Evolutionary conservation across 2,113 vertebrate species (phyloP), one percentile per base, ranked within the genome.

Genomic region (Excalfactoria chinensis): DNA sequence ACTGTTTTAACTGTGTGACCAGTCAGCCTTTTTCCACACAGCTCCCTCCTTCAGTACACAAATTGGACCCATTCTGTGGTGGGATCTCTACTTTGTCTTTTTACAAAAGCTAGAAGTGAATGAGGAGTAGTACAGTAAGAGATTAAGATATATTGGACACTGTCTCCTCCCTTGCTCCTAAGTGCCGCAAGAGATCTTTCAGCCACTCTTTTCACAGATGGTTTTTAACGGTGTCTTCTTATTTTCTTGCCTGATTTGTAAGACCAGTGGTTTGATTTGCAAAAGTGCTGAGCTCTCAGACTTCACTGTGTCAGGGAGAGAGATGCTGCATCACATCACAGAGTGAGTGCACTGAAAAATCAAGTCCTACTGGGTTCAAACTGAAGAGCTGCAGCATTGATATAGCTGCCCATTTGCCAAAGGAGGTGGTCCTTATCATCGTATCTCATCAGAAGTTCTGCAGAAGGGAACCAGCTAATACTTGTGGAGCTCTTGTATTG

Each of bases 201-300:
- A 76, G 56, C 43, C 35, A 60, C 55, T 20, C 4, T 91, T 80
- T 53, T 89, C 64, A 59, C 1, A 46, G 67, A 44, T 20, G 28
- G 37, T 12, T 18, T 87, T 37, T 46, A 63, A 74, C 19, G 56
- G 35, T 44, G 40, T 35, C 32, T 43, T 84, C 89, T 90, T 26
- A 71, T 40, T 69, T 84, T 64, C 56, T 70, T 89, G 56, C 60
- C 83, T 67, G 43, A 55, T 11, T 88, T 58, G 71, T 64, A 80
- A 88, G 35, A 15, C 46, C 85, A 60, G 72, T 0, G 1, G 69
- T 75, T 83, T 86, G 64, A 20, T 89, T 74, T 77, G 66, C 83
- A 84, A 85, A 94, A 88, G 40, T 48, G 79, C 92, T 91, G 92
- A 93, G 48, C 40, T 93, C 72, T 81, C 66, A 16, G 22, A 13